Conservation (phyloP, 2,888 invertebrate genomes). For the Neocrepidodera transversa region DNA sequence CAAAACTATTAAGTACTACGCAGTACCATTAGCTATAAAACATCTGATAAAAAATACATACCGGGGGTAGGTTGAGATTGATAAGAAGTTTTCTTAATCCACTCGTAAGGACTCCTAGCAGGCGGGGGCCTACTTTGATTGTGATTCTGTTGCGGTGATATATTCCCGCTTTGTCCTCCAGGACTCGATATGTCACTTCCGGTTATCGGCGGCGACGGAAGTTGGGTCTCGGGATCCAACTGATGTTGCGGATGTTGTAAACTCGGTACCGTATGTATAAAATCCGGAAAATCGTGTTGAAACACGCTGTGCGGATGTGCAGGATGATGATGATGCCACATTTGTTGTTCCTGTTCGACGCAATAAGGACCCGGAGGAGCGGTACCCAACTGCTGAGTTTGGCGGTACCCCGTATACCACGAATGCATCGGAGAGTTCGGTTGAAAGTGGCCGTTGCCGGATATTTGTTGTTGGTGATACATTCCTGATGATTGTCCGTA, state of each 20-base stretch:
- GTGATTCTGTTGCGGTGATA: conserved; percentile 53
- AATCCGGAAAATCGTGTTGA: conserved; percentile 60
- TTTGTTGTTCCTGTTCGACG: conserved; percentile 60
- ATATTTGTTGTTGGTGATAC: conserved; percentile 62
- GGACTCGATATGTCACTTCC: conserved; percentile 71
- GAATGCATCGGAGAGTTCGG: conserved; percentile 51
- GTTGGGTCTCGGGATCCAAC: conserved; percentile 45
- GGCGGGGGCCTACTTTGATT: conserved; percentile 68
- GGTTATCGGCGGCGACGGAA: conserved; percentile 67
- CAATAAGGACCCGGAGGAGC: conserved; percentile 45
- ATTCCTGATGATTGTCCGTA: conserved; percentile 68
- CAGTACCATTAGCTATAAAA: background rate
- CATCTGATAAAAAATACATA: conserved; percentile 56
- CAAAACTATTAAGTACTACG: too few relatives aligned
- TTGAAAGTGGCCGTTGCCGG: conserved; percentile 64
- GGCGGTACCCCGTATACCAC: conserved; percentile 63
- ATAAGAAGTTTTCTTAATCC: conserved; percentile 92
- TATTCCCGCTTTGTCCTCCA: conserved; percentile 57
- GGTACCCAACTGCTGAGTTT: conserved; percentile 50
- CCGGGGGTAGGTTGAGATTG: conserved; percentile 86
- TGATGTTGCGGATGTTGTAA: conserved; percentile 62
- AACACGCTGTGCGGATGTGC: conserved; percentile 54
- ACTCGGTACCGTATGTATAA: conserved; percentile 58
- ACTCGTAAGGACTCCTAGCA: conserved; percentile 83
- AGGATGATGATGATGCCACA: conserved; percentile 59